Conservation (phyloP, 2,797 vertebrate genomes). For the Triplophysa yarkandensis region DNA sequence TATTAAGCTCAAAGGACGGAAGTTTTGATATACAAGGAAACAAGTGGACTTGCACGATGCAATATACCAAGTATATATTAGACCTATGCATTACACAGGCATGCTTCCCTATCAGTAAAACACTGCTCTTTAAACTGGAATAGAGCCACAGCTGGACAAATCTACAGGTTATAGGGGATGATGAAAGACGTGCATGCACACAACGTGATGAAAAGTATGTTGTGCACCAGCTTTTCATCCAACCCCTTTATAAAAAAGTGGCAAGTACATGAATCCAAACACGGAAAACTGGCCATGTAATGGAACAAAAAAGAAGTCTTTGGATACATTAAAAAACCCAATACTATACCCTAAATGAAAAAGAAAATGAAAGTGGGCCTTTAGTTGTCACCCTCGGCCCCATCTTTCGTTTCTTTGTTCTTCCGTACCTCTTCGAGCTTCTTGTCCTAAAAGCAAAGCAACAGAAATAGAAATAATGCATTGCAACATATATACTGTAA, state of each 20-base stretch:
- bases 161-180: slow-evolving; percentile 52
- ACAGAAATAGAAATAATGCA: not conserved
- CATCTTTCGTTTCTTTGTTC: slow-evolving; percentile 90
- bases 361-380: slow-evolving; percentile 36
- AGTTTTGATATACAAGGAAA: slow-evolving; percentile 57
- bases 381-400: slow-evolving; percentile 64
- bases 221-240: slow-evolving; percentile 47
- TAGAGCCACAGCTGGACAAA: slow-evolving; percentile 62
- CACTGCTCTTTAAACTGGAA: slow-evolving; percentile 56
- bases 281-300: slow-evolving; percentile 61
- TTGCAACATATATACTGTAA: not conserved
- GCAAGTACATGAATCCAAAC: slow-evolving; percentile 52
- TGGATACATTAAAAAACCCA: slow-evolving; percentile 65
- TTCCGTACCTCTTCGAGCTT: slow-evolving; percentile 91
- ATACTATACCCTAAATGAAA: slow-evolving; percentile 54
- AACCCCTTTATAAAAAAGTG: slow-evolving; percentile 56
- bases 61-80: slow-evolving; percentile 58
- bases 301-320: slow-evolving; percentile 68
- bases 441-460: slow-evolving; percentile 81
- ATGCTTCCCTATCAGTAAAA: slow-evolving; percentile 61
- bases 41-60: slow-evolving; percentile 62
- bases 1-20: slow-evolving; percentile 62
- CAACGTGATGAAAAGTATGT: slow-evolving; percentile 46
- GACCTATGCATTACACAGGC: slow-evolving; percentile 55
- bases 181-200: slow-evolving; percentile 52